phyloP scores from a whole-genome alignment of 1,140 invertebrate genomes.

The Condylostylus longicornis region DNA sequence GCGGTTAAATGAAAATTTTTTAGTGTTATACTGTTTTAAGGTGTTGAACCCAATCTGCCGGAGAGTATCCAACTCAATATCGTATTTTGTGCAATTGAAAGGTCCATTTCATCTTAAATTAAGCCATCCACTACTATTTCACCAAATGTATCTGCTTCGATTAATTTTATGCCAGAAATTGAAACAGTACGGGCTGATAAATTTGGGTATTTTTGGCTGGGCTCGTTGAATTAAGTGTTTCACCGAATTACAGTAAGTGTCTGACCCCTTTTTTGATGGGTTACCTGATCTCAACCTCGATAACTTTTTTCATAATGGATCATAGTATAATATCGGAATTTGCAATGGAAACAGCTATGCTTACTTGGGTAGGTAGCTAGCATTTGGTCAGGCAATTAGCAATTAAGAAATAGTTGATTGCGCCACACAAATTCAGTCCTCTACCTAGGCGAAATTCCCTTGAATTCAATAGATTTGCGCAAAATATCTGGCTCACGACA shows the following conservation, averaged over 20 bases:
- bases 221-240: no score
- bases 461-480: neutral
- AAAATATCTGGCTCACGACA: neutral
- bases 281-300: neutral
- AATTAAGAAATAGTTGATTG: neutral
- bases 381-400: neutral
- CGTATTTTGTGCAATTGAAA: neutral
- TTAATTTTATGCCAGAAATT: neutral
- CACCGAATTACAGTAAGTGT: no score
- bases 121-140: neutral
- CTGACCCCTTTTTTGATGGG: neutral
- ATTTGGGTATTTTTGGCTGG: neutral
- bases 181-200: neutral
- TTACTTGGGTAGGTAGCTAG: neutral
- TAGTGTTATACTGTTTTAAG: neutral
- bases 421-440: no score
- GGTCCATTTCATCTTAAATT: neutral
- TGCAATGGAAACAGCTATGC: neutral
- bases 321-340: neutral
- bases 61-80: neutral
- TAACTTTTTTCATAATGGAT: neutral
- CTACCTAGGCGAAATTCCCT: neutral
- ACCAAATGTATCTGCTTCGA: conserved; percentile 9
- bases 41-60: neutral
- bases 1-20: neutral